Evolutionary conservation across 1,140 invertebrate genomes (phyloP), one percentile per base, ranked within the genome.

Genomic region (Penaeus vannamei): DNA sequence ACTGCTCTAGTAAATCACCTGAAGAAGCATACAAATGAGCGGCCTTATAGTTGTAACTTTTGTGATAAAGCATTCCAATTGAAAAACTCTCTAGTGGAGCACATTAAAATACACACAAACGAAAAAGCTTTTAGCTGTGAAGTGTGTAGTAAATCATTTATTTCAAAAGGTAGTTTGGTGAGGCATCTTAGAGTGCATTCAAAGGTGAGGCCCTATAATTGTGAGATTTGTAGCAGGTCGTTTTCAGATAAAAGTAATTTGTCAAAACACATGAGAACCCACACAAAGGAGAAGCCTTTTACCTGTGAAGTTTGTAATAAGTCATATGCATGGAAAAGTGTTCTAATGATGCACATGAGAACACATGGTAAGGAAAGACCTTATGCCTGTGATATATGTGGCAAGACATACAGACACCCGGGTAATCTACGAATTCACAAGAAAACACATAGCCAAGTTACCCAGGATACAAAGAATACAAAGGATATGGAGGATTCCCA

Each of bases 91-190:
- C 72, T 76, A 32, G 22, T 32, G 29, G 5, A 17, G 19, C 72
- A 76, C 20, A 76, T 76, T 29, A 29, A 20, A 32, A 76, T 76
- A 7, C 72, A 76, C 26, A 76, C 72, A 20, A 36, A 36, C 0
- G 29, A 76, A 17, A 29, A 36, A 20, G 29, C 26, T 32, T 76
- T 10, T 36, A 29, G 20, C 29, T 76, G 72, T 76, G 20, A 76
- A 76, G 72, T 76, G 72, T 76, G 72, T 76, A 20, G 29, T 20
- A 76, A 76, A 76, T 29, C 72, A n/a, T 76, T 76, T n/a, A 76
- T n/a, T 32, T 20, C 29, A 20, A 76, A 76, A 20, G 26, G 72
- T 76, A 32, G n/a, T 32, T 36, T 76, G 3, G n/a, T 32, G n/a
- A 29, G 29, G 22, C 72, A 76, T 32, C 22, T 76, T 4, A 32